Evolutionary conservation across 1,140 invertebrate species (phyloP), one percentile per base, ranked within the genome.

Genomic region (Liolophura sinensis): DNA sequence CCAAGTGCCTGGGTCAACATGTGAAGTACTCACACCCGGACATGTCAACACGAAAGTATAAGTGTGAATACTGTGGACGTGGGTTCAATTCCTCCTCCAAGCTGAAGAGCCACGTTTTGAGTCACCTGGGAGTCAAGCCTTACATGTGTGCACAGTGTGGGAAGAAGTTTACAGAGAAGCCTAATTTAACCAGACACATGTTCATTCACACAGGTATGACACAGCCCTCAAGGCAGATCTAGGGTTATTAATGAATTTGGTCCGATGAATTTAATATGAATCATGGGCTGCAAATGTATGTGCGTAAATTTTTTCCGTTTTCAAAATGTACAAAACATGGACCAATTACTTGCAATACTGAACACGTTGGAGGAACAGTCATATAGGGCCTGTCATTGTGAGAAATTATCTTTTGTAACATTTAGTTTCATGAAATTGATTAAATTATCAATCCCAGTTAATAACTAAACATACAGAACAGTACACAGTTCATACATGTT

Each of bases 111-210:
- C 77, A 78, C 62, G 67, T 74, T 11, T 5, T 59, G 0, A 63
- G 68, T 18, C 77, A 78, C 68, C 69, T 74, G 68, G 59, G 61
- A 15, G 60, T 72, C 14, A 75, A 75, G 65, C 74, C 75, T 12
- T 70, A 71, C 59, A 56, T 56, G 4, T 78, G 77, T 63, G 51
- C n/a, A 3, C 62, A 62, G 22, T 77, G 77, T 64, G 67, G 63
- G 12, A 78, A 78, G 59, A 64, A 67, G 50, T 78, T 78, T 52
- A 66, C 73, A 16, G 73, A 77, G 60, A 47, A 61, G 48, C 75
- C 75, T 68, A 78, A 78, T 27, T 66, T 78, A 1, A 70, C 67
- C 47, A 69, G 59, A 25, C 77, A 78, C 54, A 51, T 68, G 16
- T 66, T 61, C 31, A 66, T 72, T 31, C 77, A 78, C 58, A 68